phyloP scores from a whole-genome alignment of 2,888 invertebrate genomes.

The Hipparchia semele region DNA sequence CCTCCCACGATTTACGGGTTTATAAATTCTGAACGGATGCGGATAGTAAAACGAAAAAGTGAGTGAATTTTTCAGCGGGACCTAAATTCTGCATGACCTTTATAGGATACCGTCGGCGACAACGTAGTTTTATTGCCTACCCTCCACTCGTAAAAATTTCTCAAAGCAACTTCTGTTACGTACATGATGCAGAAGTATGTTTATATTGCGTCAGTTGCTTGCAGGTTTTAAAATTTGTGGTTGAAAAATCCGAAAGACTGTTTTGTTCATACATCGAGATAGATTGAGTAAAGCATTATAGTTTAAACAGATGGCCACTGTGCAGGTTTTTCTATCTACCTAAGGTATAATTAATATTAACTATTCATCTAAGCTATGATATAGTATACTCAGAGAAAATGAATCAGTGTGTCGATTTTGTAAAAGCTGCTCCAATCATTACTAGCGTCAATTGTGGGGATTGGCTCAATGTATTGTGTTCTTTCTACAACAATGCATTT shows the following conservation, averaged over 20 bases:
- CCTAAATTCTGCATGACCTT: conserved; percentile 52
- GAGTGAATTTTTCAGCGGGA: conserved; percentile 72
- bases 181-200: neutral
- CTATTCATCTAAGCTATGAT: too few species aligned
- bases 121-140: conserved; percentile 45
- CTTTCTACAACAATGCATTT: too few species aligned
- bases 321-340: too few species aligned
- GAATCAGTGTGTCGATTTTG: too few species aligned
- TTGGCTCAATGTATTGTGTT: too few species aligned
- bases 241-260: neutral
- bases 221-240: neutral
- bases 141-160: conserved; percentile 28
- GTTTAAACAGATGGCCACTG: too few species aligned
- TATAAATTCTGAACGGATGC: conserved; percentile 74
- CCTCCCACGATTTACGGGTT: conserved; percentile 69
- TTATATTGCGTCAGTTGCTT: conserved; percentile 1
- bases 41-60: conserved; percentile 67
- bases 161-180: conserved; percentile 22
- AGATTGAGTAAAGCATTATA: neutral
- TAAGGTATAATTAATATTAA: too few species aligned
- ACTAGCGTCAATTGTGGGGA: too few species aligned
- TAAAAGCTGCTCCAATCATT: too few species aligned
- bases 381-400: too few species aligned
- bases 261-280: neutral
- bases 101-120: conserved; percentile 41